Evolutionary conservation across 2,797 vertebrate genomes (phyloP).

Genomic region (Cossypha caffra): DNA sequence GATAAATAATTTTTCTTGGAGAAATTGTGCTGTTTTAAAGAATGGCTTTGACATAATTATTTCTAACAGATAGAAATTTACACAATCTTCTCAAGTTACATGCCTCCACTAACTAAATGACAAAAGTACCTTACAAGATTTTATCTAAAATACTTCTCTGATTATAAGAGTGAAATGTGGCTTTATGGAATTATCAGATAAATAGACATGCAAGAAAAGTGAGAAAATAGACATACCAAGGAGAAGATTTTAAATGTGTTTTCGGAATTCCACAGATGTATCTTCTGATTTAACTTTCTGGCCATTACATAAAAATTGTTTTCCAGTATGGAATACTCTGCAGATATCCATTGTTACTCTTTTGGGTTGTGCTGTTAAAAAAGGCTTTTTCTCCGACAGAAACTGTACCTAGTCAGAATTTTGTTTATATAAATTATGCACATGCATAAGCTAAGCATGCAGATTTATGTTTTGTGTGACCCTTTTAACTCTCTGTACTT

Average conservation of each 20-base stretch:
- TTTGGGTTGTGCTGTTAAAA: slow-evolving; percentile 50
- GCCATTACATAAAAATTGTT: slow-evolving; percentile 6
- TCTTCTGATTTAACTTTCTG: neutral
- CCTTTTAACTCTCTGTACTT: slow-evolving; percentile 80
- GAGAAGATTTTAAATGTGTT: neutral
- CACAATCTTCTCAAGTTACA: neutral
- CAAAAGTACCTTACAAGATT: neutral
- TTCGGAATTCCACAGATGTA: neutral
- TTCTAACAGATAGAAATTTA: neutral
- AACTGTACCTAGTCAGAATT: slow-evolving; percentile 64
- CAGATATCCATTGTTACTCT: slow-evolving; percentile 17
- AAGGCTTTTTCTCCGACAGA: slow-evolving; percentile 58
- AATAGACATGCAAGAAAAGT: neutral
- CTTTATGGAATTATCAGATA: neutral
- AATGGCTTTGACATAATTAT: neutral
- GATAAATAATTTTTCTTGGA: neutral
- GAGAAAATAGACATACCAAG: neutral
- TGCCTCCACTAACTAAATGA: neutral
- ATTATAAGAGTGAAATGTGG: neutral
- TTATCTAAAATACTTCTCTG: neutral
- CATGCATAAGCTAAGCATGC: slow-evolving; percentile 63
- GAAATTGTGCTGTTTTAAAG: neutral
- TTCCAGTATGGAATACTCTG: neutral
- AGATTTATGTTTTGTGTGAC: slow-evolving; percentile 80
- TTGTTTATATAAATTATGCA: slow-evolving; percentile 76